Evolutionary conservation across 2,888 invertebrate species (phyloP), one percentile per base, ranked within the genome.

Genomic region (Parnassius orleans): DNA sequence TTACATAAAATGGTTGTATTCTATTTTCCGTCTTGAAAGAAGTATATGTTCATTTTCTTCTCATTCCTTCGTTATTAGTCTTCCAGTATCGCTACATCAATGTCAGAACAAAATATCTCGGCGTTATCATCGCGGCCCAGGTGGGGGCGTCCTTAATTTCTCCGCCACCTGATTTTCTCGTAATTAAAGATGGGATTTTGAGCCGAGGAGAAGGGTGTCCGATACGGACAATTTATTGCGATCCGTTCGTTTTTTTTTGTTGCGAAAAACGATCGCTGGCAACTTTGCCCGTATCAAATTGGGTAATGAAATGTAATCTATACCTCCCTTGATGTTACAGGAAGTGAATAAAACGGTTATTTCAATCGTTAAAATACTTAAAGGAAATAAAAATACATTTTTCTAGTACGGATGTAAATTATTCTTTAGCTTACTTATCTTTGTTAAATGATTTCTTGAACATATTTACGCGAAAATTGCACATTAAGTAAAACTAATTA

Each of bases 131-230:
- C 63, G 56, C 60, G 64, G 63, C 73, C 65, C 79, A 80, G 79
- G 76, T 78, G 77, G 73, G 66, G 69, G 66, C 54, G 65, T 68
- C 68, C 69, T 74, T 76, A 73, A 78, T 78, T 76, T 73, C 72
- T 51, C 72, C 64, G 69, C 75, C 79, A 78, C 76, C 80, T 77
- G 79, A 80, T 83, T 80, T 75, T 73, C 75, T 66, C 72, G 75
- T 83, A 82, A 84, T 84, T 83, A 84, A 82, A 79, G 76, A 73
- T 70, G 73, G 75, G 76, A 77, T 79, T 81, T 77, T 66, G 70
- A 69, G 68, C 65, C 66, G 69, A 69, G 68, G 66, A 64, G 68
- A 70, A 69, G 72, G 67, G 68, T 70, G 69, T 66, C 61, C 63
- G 69, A 69, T 66, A 67, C 68, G 63, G 64, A 62, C 68, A 70